A percentile compares a stretch with the other conserved stretches of the same genome.
phyloP scores from a whole-genome alignment of 2,888 invertebrate species.

The Drosophila anomalata region DNA sequence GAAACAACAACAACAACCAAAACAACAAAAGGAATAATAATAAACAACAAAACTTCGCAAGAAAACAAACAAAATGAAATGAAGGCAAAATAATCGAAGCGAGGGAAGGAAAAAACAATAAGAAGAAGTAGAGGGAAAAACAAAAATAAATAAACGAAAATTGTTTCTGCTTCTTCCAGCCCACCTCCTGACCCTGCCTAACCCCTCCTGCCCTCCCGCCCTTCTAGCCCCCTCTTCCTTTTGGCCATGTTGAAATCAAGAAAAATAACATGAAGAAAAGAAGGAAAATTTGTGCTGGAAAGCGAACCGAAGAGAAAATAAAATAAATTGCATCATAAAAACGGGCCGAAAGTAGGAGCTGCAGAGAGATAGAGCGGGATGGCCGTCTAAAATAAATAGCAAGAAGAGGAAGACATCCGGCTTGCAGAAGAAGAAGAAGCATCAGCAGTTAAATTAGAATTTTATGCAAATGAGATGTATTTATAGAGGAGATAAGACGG shows the following conservation, averaged over 20 bases:
- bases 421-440: constrained; percentile 17
- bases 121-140: constrained; percentile 52
- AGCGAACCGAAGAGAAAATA: constrained; percentile 67
- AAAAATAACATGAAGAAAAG: constrained; percentile 64
- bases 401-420: constrained; percentile 15
- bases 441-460: constrained; percentile 80
- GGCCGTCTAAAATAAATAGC: constrained; percentile 41
- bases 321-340: constrained; percentile 79
- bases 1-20: constrained; percentile 44
- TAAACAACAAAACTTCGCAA: constrained; percentile 48
- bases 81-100: constrained; percentile 43
- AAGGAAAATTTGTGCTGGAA: constrained; percentile 62
- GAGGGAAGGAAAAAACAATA: constrained; percentile 48
- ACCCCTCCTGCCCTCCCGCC: not conserved
- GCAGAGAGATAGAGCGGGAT: constrained; percentile 11
- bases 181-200: constrained; percentile 11
- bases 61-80: constrained; percentile 58
- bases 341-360: constrained; percentile 39
- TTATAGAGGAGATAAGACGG: constrained; percentile 43
- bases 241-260: constrained; percentile 49
- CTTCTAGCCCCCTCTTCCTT: not conserved
- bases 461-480: constrained; percentile 81
- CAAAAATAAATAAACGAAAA: constrained; percentile 79
- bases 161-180: constrained; percentile 60
- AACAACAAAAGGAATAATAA: constrained; percentile 42